Evolutionary conservation across 2,113 vertebrate species (phyloP).

Genomic region (Calidris pugnax): DNA sequence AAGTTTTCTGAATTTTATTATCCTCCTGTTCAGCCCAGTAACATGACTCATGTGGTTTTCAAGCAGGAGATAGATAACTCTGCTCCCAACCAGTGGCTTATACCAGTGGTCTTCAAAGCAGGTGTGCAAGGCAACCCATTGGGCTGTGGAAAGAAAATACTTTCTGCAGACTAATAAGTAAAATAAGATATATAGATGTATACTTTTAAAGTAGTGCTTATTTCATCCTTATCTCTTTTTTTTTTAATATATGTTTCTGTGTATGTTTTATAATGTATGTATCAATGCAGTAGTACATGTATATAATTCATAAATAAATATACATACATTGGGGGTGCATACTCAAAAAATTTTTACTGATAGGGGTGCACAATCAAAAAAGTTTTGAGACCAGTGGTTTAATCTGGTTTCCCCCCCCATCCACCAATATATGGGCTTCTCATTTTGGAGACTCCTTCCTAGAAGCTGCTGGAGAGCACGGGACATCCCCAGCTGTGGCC

Average conservation of each 20-base stretch:
- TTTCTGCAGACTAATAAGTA: background rate
- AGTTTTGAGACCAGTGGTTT: background rate
- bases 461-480: background rate
- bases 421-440: background rate
- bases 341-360: background rate
- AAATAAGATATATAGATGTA: background rate
- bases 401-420: background rate
- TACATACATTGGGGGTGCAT: fast-evolving
- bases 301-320: background rate
- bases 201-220: background rate
- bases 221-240: background rate
- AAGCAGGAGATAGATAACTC: background rate
- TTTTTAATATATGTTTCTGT: background rate
- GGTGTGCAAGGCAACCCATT: background rate
- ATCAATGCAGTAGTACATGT: background rate
- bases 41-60: background rate
- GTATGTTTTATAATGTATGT: background rate
- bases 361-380: background rate
- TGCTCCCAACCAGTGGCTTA: background rate
- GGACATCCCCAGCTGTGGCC: fast-evolving
- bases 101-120: background rate
- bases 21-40: background rate
- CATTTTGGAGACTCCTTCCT: background rate
- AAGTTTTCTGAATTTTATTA: background rate
- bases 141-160: background rate